A percentile compares a stretch with the other conserved stretches of the same genome.
Evolutionary conservation across 2,113 vertebrate genomes (phyloP).

Genomic region (Fulica atra): DNA sequence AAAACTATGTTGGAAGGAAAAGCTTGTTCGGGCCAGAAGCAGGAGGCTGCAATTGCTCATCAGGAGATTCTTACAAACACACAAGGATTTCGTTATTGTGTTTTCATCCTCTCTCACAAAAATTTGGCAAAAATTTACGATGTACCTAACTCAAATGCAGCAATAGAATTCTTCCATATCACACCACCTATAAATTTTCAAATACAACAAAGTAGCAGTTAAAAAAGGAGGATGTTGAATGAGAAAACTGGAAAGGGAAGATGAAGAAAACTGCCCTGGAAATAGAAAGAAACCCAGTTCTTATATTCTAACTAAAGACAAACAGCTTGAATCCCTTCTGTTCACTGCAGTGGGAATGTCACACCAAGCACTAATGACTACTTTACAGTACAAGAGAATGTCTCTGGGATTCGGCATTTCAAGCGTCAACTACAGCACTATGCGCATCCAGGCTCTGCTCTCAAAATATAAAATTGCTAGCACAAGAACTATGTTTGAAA

Average conservation of each 20-base stretch:
- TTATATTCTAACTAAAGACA: background rate
- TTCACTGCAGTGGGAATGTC: background rate
- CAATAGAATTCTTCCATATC: background rate
- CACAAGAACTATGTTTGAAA: background rate
- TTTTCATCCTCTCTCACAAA: background rate
- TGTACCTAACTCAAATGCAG: background rate
- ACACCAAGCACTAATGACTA: constrained; percentile 1
- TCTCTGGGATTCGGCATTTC: constrained; percentile 6
- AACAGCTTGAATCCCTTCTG: constrained; percentile 52
- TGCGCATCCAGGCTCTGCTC: background rate
- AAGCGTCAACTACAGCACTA: background rate
- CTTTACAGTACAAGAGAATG: background rate
- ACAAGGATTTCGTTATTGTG: background rate
- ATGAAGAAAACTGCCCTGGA: background rate
- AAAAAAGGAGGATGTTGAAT: background rate
- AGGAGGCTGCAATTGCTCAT: background rate
- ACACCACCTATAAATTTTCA: background rate
- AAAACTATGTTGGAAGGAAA: background rate
- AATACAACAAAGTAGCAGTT: background rate
- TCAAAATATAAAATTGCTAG: background rate
- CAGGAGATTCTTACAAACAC: background rate
- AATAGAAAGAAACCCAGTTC: background rate
- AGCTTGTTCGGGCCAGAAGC: background rate
- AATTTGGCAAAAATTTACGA: background rate
- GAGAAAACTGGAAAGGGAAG: background rate